Conservation (phyloP, 2,888 invertebrate species). For the Apamea crenata region DNA sequence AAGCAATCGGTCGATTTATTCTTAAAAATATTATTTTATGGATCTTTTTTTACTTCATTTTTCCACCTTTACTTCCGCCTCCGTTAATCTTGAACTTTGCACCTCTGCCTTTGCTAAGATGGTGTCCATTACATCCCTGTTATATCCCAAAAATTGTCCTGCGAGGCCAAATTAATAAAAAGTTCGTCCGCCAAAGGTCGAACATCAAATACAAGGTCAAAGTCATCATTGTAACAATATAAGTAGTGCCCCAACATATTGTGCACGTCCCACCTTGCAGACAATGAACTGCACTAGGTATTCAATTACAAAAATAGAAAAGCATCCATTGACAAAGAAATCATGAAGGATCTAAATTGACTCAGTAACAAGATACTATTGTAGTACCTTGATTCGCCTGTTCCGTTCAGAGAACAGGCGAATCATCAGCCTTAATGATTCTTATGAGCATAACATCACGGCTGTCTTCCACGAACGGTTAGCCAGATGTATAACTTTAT, state of each 20-base stretch:
- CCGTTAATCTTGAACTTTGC: neutral
- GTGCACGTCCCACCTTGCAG: slow-evolving; percentile 2
- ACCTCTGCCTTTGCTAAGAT: neutral
- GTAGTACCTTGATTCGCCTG: too few relatives aligned
- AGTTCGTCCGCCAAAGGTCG: neutral
- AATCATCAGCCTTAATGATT: neutral
- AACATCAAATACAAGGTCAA: slow-evolving; percentile 32
- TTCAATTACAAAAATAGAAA: neutral
- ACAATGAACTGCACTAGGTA: slow-evolving; percentile 1
- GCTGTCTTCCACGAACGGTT: neutral
- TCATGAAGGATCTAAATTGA: neutral
- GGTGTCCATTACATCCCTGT: neutral
- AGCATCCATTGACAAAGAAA: neutral
- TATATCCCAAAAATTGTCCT: neutral
- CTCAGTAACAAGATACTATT: neutral
- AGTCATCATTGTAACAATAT: slow-evolving; percentile 18
- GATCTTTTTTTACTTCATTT: neutral
- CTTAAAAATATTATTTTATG: neutral
- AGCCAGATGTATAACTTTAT: neutral
- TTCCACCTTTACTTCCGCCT: neutral
- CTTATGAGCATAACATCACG: neutral
- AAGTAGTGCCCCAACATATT: slow-evolving; percentile 23
- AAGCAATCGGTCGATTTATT: too few relatives aligned
- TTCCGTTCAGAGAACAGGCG: too few relatives aligned
- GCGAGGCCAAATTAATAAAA: neutral